Conservation (phyloP, 2,888 invertebrate species). For the Ligdia adustata region DNA sequence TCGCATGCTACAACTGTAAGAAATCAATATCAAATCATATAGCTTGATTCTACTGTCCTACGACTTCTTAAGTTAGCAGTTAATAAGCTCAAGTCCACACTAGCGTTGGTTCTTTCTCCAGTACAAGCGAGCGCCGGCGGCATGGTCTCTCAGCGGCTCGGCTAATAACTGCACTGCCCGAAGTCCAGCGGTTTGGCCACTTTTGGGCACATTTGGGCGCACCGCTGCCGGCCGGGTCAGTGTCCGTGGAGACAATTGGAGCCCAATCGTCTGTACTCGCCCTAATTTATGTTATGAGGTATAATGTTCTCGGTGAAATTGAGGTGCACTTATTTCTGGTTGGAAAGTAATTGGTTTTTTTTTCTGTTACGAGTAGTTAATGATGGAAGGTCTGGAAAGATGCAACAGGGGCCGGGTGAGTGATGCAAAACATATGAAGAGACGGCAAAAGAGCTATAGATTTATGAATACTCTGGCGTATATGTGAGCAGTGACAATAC, state of each 20-base stretch:
- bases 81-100: constrained; percentile 38
- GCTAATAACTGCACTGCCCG: constrained; percentile 29
- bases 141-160: constrained; percentile 35
- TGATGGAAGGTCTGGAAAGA: too few relatives aligned
- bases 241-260: constrained; percentile 64
- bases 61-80: too few relatives aligned
- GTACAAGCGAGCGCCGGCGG: constrained; percentile 48
- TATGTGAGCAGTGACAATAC: too few relatives aligned
- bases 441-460: too few relatives aligned
- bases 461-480: too few relatives aligned
- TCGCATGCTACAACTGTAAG: too few relatives aligned
- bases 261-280: constrained; percentile 34
- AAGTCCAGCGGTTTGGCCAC: constrained; percentile 35
- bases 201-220: constrained; percentile 53
- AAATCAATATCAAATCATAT: too few relatives aligned
- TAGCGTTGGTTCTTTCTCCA: constrained; percentile 33
- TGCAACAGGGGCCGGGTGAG: too few relatives aligned
- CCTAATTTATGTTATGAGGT: constrained; percentile 44
- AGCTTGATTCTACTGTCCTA: too few relatives aligned
- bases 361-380: too few relatives aligned
- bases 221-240: constrained; percentile 39
- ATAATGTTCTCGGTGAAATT: constrained; percentile 32
- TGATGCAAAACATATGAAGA: too few relatives aligned
- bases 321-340: constrained; percentile 1
- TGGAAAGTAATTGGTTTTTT: not conserved